Conservation (phyloP, 2,113 vertebrate genomes). For the Oryctolagus cuniculus region mOryCun1.1 NC_091432.1:98286501-98287000, state of each 20-base stretch:
- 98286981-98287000: not conserved
- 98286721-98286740: not conserved
- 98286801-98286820: not conserved
- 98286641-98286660: not conserved
- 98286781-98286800: conserved; percentile 8
- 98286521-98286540: not conserved
- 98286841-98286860: not conserved
- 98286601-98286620: not conserved
- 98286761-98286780: not conserved
- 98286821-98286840: not conserved
- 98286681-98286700: conserved; percentile 25
- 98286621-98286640: conserved; percentile 25
- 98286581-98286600: not conserved
- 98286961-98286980: not conserved
- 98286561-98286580: not conserved
- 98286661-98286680: not conserved
- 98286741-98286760: not conserved
- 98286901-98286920: not conserved
- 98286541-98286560: conserved; percentile 4
- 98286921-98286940: not conserved
- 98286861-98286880: not conserved
- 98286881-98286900: not conserved
- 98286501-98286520: not conserved
- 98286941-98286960: not conserved
- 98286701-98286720: conserved; percentile 11